Conservation (phyloP, 2,888 invertebrate species). For the Ceratothoa steindachneri region DNA sequence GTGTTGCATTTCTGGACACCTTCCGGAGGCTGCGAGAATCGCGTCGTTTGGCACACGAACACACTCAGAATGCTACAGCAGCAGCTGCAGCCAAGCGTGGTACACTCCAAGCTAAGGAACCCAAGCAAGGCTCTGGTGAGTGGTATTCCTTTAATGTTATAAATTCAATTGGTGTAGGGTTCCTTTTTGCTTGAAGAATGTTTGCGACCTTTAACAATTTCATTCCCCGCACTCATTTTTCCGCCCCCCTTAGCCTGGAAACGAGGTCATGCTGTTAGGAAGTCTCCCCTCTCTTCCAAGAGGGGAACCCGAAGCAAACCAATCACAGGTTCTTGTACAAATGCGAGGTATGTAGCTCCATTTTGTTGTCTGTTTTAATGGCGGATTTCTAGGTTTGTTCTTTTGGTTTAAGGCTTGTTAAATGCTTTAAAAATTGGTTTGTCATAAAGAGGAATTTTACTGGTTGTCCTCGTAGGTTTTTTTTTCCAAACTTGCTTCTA, state of each 20-base stretch:
- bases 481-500: too few relatives aligned
- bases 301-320: constrained; percentile 38
- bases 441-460: too few relatives aligned
- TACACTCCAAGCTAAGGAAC: constrained; percentile 24
- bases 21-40: constrained; percentile 41
- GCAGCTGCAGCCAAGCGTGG: constrained; percentile 13
- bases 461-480: too few relatives aligned
- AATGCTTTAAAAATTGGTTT: too few relatives aligned
- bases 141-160: not conserved
- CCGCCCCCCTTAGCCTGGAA: constrained; percentile 30
- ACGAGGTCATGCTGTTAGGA: constrained; percentile 34
- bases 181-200: not conserved
- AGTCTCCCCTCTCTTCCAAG: constrained; percentile 39
- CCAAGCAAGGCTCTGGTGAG: constrained; percentile 26
- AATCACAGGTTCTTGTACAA: constrained; percentile 65
- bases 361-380: too few relatives aligned
- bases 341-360: constrained; percentile 61
- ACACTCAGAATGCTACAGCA: constrained; percentile 9
- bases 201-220: not conserved
- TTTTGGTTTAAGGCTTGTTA: too few relatives aligned
- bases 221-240: too few relatives aligned
- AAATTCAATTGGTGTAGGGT: not conserved
- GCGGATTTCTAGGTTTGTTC: too few relatives aligned
- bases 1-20: constrained; percentile 30
- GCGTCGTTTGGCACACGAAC: constrained; percentile 30